Evolutionary conservation across 2,797 vertebrate genomes (phyloP), one percentile per base, ranked within the genome.

Genomic region (Neoniphon sammara): DNA sequence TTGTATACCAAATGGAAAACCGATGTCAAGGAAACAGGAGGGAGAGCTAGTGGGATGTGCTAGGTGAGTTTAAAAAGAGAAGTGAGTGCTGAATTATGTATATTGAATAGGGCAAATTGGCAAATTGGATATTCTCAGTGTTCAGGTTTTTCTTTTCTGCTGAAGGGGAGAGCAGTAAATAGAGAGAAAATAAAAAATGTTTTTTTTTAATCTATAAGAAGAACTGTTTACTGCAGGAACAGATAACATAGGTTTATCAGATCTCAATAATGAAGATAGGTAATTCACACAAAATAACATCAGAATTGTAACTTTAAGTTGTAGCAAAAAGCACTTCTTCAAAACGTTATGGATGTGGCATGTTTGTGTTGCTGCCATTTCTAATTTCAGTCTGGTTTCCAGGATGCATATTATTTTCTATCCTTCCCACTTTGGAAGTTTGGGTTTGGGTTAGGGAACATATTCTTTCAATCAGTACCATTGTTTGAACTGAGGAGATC

Each of bases 401-500:
- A 23, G 49, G 23, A 66, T 71, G 10, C 57, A 20, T 59, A 42
- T 63, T 59, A 9, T 54, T 30, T 55, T 17, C n/a, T 27, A 25
- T 71, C 57, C 34, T 68, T 55, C 50, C 73, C n/a, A 14, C 49
- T 63, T 65, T 31, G 55, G 55, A 73, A 66, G 52, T 31, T 23
- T 55, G 66, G 56, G n/a, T n/a, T n/a, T n/a, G 42, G 52, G 52
- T 83, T 70, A 34, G 79, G 80, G 87, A 91, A 80, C 83, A 90
- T 83, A 84, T 47, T 88, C 87, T 94, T 87, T 90, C 93, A 95
- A 93, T 94, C 91, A 92, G 94, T 94, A 95, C 96, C 95, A 95
- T 97, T 97, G 96, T 97, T 98, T 98, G 93, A 97, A 96, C 96
- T 94, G 90, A 91, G 82, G 91, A 94, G 93, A 77, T 87, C 88